Conservation (phyloP, 2,797 vertebrate species). For the Taeniopygia guttata region DNA sequence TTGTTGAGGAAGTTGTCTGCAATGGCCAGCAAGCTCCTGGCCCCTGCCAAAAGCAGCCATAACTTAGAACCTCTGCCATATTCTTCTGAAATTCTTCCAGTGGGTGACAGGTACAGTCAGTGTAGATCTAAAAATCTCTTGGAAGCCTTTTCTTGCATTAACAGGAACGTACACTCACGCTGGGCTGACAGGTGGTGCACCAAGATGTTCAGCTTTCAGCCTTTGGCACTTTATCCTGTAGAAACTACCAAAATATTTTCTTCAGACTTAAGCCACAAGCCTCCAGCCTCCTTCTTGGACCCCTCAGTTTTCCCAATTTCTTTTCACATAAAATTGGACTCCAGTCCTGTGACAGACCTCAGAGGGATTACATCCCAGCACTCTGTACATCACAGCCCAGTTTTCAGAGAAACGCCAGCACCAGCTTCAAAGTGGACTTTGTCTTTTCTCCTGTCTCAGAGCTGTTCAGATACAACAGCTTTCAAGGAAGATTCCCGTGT, state of each 20-base stretch:
- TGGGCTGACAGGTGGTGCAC: conserved; percentile 59
- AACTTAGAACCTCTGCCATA: neutral
- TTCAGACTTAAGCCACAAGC: conserved; percentile 42
- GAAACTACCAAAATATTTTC: conserved; percentile 60
- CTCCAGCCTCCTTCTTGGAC: conserved; percentile 32
- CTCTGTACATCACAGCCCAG: conserved; percentile 7
- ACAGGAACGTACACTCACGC: conserved; percentile 57
- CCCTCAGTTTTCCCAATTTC: conserved; percentile 59
- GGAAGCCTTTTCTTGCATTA: conserved; percentile 69
- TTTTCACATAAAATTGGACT: conserved; percentile 60
- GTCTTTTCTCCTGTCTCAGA: conserved; percentile 70
- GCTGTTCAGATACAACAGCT: conserved; percentile 31
- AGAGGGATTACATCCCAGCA: conserved; percentile 38
- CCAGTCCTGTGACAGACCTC: conserved; percentile 26
- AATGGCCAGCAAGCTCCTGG: conserved; percentile 65
- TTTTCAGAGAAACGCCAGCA: neutral
- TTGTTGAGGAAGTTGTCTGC: conserved; percentile 71
- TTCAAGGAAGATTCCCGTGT: conserved; percentile 54
- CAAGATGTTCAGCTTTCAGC: conserved; percentile 62
- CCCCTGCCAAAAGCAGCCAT: conserved; percentile 18
- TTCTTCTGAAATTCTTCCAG: conserved; percentile 64
- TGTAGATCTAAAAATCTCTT: conserved; percentile 63
- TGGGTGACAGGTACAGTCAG: conserved; percentile 47
- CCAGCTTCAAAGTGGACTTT: conserved; percentile 68
- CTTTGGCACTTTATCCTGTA: conserved; percentile 66